Conservation (phyloP, 2,888 invertebrate genomes). For the Latrodectus hesperus region DNA sequence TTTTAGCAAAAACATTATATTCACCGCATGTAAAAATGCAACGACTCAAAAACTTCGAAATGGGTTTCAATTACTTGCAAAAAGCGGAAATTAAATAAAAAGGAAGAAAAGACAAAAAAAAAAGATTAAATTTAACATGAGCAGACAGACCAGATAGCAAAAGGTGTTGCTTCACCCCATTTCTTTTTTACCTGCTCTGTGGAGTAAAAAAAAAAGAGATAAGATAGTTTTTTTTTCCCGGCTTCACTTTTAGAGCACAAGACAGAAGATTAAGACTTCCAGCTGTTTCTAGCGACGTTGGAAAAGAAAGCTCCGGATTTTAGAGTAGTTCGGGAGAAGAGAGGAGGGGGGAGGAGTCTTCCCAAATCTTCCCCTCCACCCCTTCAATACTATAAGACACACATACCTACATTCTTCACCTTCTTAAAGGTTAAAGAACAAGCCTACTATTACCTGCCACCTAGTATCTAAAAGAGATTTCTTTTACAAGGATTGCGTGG, state of each 20-base stretch:
- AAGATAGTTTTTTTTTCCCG: conserved; percentile 14
- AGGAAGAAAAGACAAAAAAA: not conserved
- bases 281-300: conserved; percentile 38
- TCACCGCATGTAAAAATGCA: too few species aligned
- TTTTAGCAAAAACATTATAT: too few species aligned
- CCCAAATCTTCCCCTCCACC: not conserved
- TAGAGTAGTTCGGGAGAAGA: not conserved
- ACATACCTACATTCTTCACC: conserved; percentile 1
- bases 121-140: not conserved
- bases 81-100: too few species aligned
- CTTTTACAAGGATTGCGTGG: conserved; percentile 3
- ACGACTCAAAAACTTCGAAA: too few species aligned
- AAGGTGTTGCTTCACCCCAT: not conserved
- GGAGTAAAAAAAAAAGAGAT: too few species aligned
- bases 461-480: conserved; percentile 52
- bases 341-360: conserved; percentile 5
- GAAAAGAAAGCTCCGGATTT: conserved; percentile 40
- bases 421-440: conserved; percentile 47
- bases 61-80: too few species aligned
- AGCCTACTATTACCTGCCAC: conserved; percentile 48
- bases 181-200: not conserved
- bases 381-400: not conserved
- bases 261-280: conserved; percentile 52
- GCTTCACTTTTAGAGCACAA: not conserved
- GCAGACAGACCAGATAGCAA: conserved; percentile 29